A percentile compares a stretch with the other conserved stretches of the same genome.
Conservation (phyloP, 2,888 invertebrate species). For the Rhamphomyia laevipes region DNA sequence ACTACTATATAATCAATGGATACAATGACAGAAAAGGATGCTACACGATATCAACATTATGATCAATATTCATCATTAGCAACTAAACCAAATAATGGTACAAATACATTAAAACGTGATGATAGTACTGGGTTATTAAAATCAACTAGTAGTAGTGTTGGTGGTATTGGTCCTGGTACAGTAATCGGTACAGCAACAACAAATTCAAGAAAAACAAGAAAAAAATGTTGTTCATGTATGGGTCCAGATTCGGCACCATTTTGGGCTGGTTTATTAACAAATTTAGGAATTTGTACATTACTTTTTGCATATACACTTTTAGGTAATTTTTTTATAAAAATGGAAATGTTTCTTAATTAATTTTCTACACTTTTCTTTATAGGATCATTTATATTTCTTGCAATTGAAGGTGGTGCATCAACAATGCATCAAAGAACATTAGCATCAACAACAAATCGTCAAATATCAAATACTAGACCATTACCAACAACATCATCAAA, state of each 20-base stretch:
- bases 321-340: slow-evolving; percentile 27
- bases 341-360: neutral
- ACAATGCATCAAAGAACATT: slow-evolving; percentile 39
- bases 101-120: neutral
- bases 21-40: slow-evolving; percentile 1
- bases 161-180: slow-evolving; percentile 6
- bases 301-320: slow-evolving; percentile 68
- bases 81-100: slow-evolving; percentile 1
- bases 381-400: slow-evolving; percentile 72
- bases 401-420: slow-evolving; percentile 57
- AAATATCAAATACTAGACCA: slow-evolving; percentile 36
- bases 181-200: neutral
- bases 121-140: neutral
- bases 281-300: slow-evolving; percentile 69
- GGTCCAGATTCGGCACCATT: slow-evolving; percentile 28
- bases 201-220: slow-evolving; percentile 9
- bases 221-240: slow-evolving; percentile 20
- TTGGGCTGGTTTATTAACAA: slow-evolving; percentile 61
- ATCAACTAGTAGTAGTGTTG: slow-evolving; percentile 19
- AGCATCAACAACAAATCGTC: slow-evolving; percentile 40
- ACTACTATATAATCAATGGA: neutral
- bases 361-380: slow-evolving; percentile 27
- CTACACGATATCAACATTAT: neutral
- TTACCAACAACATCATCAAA: slow-evolving; percentile 22
- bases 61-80: neutral